Conservation (phyloP, 2,797 vertebrate genomes). For the Phylloscopus collybita region DNA sequence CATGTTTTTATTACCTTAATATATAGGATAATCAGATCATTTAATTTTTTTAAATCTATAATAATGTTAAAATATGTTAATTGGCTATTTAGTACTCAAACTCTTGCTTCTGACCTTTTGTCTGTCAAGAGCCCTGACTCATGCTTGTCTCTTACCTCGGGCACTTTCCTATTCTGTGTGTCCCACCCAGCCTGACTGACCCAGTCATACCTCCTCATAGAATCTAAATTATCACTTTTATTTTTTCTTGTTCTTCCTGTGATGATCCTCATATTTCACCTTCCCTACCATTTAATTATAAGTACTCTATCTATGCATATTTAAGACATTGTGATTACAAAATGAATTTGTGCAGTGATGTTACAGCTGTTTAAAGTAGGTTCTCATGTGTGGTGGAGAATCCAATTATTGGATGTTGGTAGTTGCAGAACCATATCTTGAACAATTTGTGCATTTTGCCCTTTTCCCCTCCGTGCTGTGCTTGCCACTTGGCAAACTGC, state of each 20-base stretch:
- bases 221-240: not conserved
- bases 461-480: not conserved
- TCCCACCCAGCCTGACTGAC: not conserved
- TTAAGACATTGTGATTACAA: not conserved
- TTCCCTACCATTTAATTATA: not conserved
- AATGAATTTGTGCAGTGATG: not conserved
- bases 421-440: not conserved
- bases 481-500: not conserved
- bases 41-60: not conserved
- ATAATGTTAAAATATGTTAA: constrained; percentile 58
- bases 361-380: not conserved
- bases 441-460: not conserved
- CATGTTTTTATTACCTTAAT: constrained; percentile 58
- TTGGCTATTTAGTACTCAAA: constrained; percentile 45
- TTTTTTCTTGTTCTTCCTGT: not conserved
- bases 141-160: not conserved
- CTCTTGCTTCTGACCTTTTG: constrained; percentile 56
- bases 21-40: constrained; percentile 49
- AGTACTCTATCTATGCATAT: not conserved
- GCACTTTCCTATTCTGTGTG: not conserved
- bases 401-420: not conserved
- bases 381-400: not conserved
- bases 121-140: not conserved
- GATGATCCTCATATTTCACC: not conserved
- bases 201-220: not conserved